Evolutionary conservation across 2,113 vertebrate genomes (phyloP).

Genomic region (Alouatta palliata): DNA sequence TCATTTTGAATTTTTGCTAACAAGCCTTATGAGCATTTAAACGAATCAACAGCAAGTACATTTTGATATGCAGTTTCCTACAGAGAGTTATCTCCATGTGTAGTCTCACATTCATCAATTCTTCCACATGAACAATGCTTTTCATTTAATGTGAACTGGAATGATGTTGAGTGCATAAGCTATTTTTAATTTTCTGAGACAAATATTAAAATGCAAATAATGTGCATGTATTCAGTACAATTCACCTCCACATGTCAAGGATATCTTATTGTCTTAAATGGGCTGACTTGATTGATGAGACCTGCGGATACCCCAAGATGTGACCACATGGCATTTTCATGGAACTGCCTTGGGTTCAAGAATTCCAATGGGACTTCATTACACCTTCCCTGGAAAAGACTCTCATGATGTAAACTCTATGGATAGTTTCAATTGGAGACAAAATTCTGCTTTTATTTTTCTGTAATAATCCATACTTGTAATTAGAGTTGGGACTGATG

Average conservation of each 20-base stretch:
- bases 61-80: not conserved
- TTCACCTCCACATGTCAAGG: not conserved
- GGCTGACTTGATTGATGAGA: not conserved
- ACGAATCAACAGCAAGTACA: not conserved
- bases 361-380: not conserved
- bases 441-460: not conserved
- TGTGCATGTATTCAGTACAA: not conserved
- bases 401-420: not conserved
- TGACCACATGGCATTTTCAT: not conserved
- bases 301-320: fast-evolving
- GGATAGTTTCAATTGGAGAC: not conserved
- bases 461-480: not conserved
- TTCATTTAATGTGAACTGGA: not conserved
- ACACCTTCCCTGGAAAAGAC: not conserved
- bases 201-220: not conserved
- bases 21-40: not conserved
- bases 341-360: not conserved
- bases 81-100: not conserved
- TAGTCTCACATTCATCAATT: too few relatives aligned
- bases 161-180: not conserved
- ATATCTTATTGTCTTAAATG: not conserved
- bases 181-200: not conserved
- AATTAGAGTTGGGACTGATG: not conserved
- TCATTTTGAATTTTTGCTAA: constrained; percentile 34
- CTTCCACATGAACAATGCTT: not conserved